Percentiles rank a stretch among this genome's conserved stretches.
Evolutionary conservation across 2,797 vertebrate species (phyloP).

Genomic region (Thaleichthys pacificus): DNA sequence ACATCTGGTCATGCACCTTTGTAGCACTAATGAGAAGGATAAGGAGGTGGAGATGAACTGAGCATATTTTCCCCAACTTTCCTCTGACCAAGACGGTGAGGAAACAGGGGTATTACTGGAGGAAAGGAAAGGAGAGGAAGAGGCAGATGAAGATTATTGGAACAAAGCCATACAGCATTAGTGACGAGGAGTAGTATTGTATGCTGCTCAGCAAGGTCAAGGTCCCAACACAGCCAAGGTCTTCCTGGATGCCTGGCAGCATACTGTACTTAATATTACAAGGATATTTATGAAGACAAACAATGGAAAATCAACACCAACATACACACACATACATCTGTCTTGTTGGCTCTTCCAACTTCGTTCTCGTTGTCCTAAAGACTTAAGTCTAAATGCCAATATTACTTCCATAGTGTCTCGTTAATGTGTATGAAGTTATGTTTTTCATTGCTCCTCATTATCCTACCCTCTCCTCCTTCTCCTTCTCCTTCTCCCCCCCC

Average conservation of each 20-base stretch:
- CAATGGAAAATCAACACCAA: neutral
- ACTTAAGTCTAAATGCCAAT: too few relatives aligned
- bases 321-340: neutral
- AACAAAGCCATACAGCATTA: neutral
- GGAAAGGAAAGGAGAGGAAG: neutral
- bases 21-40: too few relatives aligned
- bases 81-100: neutral
- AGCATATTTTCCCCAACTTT: too few relatives aligned
- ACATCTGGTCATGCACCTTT: too few relatives aligned
- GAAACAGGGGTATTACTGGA: neutral
- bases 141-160: neutral
- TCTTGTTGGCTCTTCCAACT: neutral
- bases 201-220: slow-evolving; percentile 32
- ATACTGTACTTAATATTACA: slow-evolving; percentile 9
- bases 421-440: neutral
- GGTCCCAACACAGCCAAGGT: slow-evolving; percentile 10
- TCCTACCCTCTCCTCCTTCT: neutral
- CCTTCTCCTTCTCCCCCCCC: neutral
- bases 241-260: slow-evolving; percentile 26
- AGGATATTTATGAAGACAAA: slow-evolving; percentile 19
- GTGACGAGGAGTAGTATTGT: slow-evolving; percentile 42
- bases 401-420: neutral
- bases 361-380: neutral
- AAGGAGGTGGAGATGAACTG: too few relatives aligned
- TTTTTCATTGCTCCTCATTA: neutral